Base-by-base conservation (phyloP, 2,888 invertebrate species). In the Sylvicola cinctus region DNA sequence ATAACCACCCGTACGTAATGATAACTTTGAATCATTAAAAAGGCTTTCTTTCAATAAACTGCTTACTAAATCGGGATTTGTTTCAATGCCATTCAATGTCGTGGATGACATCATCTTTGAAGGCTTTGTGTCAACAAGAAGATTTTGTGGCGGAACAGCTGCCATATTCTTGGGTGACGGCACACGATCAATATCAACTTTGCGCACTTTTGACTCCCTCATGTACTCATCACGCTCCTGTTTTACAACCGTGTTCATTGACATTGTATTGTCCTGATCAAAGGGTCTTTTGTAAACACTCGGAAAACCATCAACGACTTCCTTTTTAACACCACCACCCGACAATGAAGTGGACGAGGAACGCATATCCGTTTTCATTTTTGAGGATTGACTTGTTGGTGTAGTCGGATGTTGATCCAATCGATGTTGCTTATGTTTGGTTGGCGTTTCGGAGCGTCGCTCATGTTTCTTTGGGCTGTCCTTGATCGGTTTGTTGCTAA, bases 51-150 rank as follows among this genome's bases (percentile, higher is more conserved):
- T 75, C 2, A 76, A 52, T 29, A 76, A 52, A 45, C 68, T 73
- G n/a, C 75, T 73, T 16, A 76, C 76, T 44, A 75, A 44, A 6
- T 69, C 70, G 0, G 76, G 74, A 45, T 76, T 74, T 0, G 75
- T 75, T 53, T 76, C 76, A 10, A 75, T 70, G 6, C 74, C 74
- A 44, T 76, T 75, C 1, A 71, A 54, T n/a, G 40, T 38, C 11
- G 37, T 28, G 10, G 38, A 20, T 7, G 31, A 8, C 5, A 16
- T 8, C 28, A 13, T 5, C 14, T 28, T 35, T 12, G 29, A 16
- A 31, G 35, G 10, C 28, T 39, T 37, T 13, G 30, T 17, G 31
- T 31, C 29, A 12, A 14, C 27, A 14, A 29, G 32, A 13, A 28
- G 31, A 17, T 11, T 13, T n/a, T 28, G 28, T 8, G 20, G 20